These are phyloP conservation scores for Ammodytes marinus DNA, from an alignment of 2,113 vertebrate species.

Conservation along the genomic window DNA sequence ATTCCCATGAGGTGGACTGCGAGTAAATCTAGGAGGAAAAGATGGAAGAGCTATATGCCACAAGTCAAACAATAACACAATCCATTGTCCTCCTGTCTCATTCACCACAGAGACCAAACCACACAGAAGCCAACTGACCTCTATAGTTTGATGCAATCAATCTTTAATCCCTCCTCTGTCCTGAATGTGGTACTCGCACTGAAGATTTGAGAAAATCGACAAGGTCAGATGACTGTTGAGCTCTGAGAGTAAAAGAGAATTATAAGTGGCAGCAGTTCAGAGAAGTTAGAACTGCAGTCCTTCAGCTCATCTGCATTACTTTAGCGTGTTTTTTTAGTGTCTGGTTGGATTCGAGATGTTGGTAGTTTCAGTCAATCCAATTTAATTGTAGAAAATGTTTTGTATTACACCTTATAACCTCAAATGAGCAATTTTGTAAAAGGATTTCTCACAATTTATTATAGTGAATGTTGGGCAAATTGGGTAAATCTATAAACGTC, in stretches of 20 bases:
- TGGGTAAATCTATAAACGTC: neutral
- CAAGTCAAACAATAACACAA: slow-evolving; percentile 40
- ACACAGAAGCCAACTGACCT: slow-evolving; percentile 27
- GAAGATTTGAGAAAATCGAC: neutral
- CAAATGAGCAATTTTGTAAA: neutral
- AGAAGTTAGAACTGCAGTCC: neutral
- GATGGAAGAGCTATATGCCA: slow-evolving; percentile 29
- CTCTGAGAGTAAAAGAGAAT: neutral
- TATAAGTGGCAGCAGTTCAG: neutral
- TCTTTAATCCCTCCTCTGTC: neutral
- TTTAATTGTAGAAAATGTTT: neutral
- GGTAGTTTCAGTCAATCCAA: neutral
- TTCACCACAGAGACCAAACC: slow-evolving; percentile 36
- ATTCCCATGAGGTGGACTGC: slow-evolving; percentile 40
- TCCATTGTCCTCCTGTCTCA: slow-evolving; percentile 34
- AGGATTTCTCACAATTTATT: neutral
- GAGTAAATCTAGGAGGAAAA: slow-evolving; percentile 39
- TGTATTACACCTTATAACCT: neutral
- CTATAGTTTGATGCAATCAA: slow-evolving; percentile 1
- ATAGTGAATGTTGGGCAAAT: neutral
- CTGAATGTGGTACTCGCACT: neutral
- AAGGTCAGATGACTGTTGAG: neutral
- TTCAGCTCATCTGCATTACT: neutral
- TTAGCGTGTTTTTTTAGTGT: neutral
- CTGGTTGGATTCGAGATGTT: neutral